phyloP scores from a whole-genome alignment of 1,140 invertebrate genomes.

The Drosophila littoralis region DNA sequence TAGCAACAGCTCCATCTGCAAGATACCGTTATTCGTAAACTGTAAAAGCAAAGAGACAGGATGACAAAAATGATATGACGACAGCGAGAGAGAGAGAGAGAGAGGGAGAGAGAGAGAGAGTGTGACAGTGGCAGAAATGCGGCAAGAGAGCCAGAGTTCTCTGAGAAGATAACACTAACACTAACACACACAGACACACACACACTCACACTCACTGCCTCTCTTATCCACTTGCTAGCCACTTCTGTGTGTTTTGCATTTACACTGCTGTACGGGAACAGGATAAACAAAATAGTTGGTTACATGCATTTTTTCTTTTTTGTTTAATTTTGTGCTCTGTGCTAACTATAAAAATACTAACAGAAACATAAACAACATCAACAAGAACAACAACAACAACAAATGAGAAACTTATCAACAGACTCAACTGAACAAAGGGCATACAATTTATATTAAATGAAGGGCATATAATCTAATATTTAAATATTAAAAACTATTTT shows the following conservation, averaged over 20 bases:
- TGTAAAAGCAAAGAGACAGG: background rate
- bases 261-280: constrained; percentile 26
- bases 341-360: constrained; percentile 1
- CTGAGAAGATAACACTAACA: background rate
- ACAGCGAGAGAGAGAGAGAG: constrained; percentile 2
- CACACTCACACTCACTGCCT: background rate
- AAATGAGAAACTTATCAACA: constrained; percentile 37
- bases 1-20: constrained; percentile 12
- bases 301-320: constrained; percentile 25
- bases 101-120: constrained; percentile 2
- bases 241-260: constrained; percentile 40
- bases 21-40: constrained; percentile 9
- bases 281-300: constrained; percentile 20
- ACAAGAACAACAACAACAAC: constrained; percentile 1
- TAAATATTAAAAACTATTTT: constrained; percentile 51
- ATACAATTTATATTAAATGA: constrained; percentile 60
- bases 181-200: background rate
- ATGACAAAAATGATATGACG: constrained; percentile 6
- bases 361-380: constrained; percentile 9
- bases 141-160: background rate
- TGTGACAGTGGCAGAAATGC: background rate
- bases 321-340: constrained; percentile 7
- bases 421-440: constrained; percentile 57
- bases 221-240: background rate
- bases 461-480: constrained; percentile 53